Conservation (phyloP, 2,113 vertebrate species). For the Lepidothrix coronata region DNA sequence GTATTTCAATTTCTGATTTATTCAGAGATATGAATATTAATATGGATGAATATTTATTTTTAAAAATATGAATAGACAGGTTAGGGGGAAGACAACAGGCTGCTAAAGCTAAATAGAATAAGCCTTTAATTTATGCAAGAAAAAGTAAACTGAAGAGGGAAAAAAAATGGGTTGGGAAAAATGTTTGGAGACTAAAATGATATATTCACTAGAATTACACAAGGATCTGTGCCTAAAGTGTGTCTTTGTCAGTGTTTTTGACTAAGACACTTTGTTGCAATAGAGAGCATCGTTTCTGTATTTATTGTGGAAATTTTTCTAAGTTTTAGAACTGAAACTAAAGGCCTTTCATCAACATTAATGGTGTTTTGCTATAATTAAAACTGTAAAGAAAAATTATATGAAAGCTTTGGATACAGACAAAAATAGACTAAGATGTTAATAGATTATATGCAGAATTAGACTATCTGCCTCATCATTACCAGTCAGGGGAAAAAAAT, state of each 20-base stretch:
- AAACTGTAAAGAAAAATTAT: constrained; percentile 62
- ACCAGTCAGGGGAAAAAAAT: neutral
- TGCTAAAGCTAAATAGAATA: neutral
- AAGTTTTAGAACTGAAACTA: constrained; percentile 37
- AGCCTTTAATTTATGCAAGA: neutral
- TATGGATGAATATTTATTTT: neutral
- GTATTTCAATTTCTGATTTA: neutral
- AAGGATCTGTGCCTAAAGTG: neutral
- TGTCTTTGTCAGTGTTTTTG: constrained; percentile 35
- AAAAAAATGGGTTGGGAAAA: neutral
- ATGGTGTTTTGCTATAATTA: constrained; percentile 42
- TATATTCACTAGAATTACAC: neutral
- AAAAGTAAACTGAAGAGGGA: neutral
- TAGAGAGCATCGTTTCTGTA: neutral
- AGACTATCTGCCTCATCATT: neutral
- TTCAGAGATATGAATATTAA: neutral
- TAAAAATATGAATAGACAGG: neutral
- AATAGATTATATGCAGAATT: neutral
- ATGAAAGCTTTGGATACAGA: neutral
- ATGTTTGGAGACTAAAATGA: neutral
- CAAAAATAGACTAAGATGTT: neutral
- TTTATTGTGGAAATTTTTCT: constrained; percentile 38
- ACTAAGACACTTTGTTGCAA: constrained; percentile 27
- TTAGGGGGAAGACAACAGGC: neutral
- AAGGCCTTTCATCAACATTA: constrained; percentile 27